These are phyloP conservation scores for Aramus guarauna DNA, from an alignment of 2,113 vertebrate species.

Conservation along the genomic window DNA sequence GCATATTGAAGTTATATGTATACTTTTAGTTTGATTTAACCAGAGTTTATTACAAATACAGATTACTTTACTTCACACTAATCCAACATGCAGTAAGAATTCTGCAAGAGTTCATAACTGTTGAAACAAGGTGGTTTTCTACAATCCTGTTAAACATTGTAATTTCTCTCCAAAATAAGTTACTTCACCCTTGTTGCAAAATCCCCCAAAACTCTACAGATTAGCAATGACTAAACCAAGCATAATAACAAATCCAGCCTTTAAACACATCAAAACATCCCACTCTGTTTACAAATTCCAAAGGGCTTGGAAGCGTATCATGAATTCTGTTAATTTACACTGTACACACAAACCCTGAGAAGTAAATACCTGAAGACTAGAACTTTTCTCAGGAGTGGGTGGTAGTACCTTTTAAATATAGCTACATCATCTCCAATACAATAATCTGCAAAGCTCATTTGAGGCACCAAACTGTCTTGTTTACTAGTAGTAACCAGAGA, in stretches of 20 bases:
- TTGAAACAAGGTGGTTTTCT: not conserved
- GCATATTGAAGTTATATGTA: not conserved
- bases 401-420: not conserved
- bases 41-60: not conserved
- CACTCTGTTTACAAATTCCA: not conserved
- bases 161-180: not conserved
- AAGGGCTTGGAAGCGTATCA: not conserved
- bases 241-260: not conserved
- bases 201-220: not conserved
- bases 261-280: not conserved
- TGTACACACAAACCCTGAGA: not conserved
- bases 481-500: not conserved
- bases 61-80: not conserved
- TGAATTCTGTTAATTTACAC: not conserved
- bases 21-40: not conserved
- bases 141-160: not conserved
- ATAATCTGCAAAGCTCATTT: not conserved
- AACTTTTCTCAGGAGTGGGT: not conserved
- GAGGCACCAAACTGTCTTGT: not conserved
- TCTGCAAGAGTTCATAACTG: not conserved
- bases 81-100: not conserved
- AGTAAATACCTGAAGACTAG: not conserved
- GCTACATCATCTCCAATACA: not conserved
- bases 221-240: not conserved
- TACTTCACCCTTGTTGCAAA: not conserved